Base-by-base conservation (phyloP, 1,140 invertebrate genomes). In the Listronotus bonariensis region DNA sequence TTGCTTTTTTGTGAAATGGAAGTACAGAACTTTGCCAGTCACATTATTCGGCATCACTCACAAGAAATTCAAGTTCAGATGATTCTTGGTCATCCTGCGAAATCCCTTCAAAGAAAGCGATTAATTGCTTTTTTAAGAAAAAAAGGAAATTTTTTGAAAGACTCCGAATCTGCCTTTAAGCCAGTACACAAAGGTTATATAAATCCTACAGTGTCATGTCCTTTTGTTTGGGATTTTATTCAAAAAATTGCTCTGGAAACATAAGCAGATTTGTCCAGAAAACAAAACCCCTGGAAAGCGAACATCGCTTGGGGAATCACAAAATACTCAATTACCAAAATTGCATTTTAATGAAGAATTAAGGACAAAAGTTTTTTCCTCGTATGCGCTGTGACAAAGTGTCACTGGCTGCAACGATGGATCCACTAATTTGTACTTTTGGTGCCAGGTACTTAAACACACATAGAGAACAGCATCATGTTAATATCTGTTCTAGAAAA, bases 371-470 rank as follows among this genome's bases (percentile, higher is more conserved):
- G 67, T 71, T 26, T 71, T 6, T 69, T 17, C 67, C 67, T 7
- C 46, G 18, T 12, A 71, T 69, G 69, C 58, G 42, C 45, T 15
- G 54, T 17, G 68, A 70, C 48, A 12, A 54, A 8, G 17, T 70
- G 14, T 58, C 55, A n/a, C 32, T 68, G 26, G 65, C 68, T 17
- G 72, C 70, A 15, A 72, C 71, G 59, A 52, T 36, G 40, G 68
- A 74, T 67, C 0, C 31, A 0, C 63, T 74, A 42, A 74, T 76
- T 38, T 76, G 76, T 69, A 67, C 67, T n/a, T 68, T 68, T 15
- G 73, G 65, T 48, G 52, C 65, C 15, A 67, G 70, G 55, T 76
- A 77, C 56, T 45, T 76, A 45, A 76, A 73, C 67, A 72, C 51
- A 32, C 74, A 75, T 51, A 65, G 61, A 58, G 74, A 74, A 68